Evolutionary conservation across 2,113 vertebrate species (phyloP).

Genomic region (Sinosuthora webbiana): DNA sequence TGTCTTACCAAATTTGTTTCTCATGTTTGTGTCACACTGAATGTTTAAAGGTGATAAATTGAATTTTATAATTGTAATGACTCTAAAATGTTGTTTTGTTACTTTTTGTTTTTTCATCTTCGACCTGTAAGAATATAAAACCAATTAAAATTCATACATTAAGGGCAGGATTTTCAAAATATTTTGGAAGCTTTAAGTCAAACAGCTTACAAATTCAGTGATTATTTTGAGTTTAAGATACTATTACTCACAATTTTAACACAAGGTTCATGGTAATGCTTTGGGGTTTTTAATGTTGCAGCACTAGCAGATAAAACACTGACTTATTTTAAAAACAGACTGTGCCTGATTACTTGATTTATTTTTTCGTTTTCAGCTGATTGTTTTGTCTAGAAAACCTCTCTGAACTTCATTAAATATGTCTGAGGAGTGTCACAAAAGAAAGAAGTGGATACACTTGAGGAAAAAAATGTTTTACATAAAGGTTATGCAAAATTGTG

Average conservation of each 20-base stretch:
- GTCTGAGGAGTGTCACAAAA: neutral
- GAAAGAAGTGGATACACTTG: neutral
- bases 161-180: neutral
- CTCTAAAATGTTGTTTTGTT: neutral
- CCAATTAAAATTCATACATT: neutral
- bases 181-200: neutral
- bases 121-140: neutral
- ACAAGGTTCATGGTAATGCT: neutral
- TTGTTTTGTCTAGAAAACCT: neutral
- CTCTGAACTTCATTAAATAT: neutral
- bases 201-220: rapidly evolving
- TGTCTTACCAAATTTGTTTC: conserved; percentile 18
- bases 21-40: neutral
- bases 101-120: neutral
- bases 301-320: neutral
- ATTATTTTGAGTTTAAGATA: neutral
- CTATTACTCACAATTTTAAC: neutral
- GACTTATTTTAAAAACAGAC: neutral
- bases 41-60: neutral
- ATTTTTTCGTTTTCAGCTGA: neutral
- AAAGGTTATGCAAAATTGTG: neutral
- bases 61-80: neutral
- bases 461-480: neutral
- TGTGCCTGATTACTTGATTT: neutral
- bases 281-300: neutral